Evolutionary conservation across 2,888 invertebrate species (phyloP), one percentile per base, ranked within the genome.

Genomic region (Cremastobaeus sp.): DNA sequence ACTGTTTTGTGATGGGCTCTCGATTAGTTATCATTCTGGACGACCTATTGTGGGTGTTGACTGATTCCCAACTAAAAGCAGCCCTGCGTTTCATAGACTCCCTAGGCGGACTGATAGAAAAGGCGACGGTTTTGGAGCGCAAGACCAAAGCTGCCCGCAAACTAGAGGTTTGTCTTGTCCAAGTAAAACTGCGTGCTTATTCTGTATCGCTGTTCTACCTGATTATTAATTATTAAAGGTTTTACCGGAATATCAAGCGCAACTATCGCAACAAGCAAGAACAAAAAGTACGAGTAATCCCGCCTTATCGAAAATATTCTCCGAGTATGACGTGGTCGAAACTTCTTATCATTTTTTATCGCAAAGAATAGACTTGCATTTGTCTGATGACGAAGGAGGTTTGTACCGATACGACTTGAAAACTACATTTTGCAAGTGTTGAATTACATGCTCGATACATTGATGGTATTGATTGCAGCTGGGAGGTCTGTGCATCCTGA

Each of bases 321-420:
- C 92, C 21, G 91, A 92, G 45, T 96, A 95, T 86, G 98, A 99
- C 89, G 96, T 99, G n/a, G 90, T 95, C 0, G 98, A 99, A 89
- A 99, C 99, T 0, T 99, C 98, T 0, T 98, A 98, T 89, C 99
- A 99, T 88, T 93, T 99, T 85, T 91, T 95, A 50, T 95, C 95
- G 64, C 96, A 96, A 75, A 92, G 96, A 82, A 95, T 99, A 82
- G 98, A 99, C 89, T 90, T 99, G 70, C 99, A 99, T 88, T 90
- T 99, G 28, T 98, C 97, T 85, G 99, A 99, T 86, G 99, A 99
- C 88, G 93, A 94, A 71, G 96, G 95, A 79, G 90, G 95, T 95
- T n/a, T n/a, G n/a, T n/a, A n/a, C n/a, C n/a, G n/a, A n/a, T n/a
- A n/a, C n/a, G n/a, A n/a, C n/a, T n/a, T n/a, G n/a, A n/a, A n/a